Evolutionary conservation across 2,797 vertebrate genomes (phyloP), one percentile per base, ranked within the genome.

Genomic region (Serranus cabrilla): DNA sequence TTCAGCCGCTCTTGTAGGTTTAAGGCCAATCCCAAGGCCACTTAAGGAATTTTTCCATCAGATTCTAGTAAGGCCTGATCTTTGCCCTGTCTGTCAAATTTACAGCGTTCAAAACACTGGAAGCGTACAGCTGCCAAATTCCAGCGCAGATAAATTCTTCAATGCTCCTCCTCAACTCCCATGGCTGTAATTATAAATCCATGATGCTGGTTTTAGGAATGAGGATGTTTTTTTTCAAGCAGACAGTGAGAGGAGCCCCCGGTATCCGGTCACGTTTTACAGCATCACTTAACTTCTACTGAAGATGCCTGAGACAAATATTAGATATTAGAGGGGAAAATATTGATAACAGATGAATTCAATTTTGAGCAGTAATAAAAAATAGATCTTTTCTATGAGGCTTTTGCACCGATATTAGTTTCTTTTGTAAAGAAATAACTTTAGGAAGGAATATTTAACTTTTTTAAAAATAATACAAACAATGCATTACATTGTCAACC

Each of bases 1-100:
- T 57, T 74, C 52, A 37, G 51, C 9, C 66, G 18, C 21, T 78
- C 55, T 64, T 40, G 31, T 16, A 71, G 76, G 61, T 56, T 81
- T 47, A 34, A 59, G 37, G 51, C 50, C 72, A 71, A 25, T 86
- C 76, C 72, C 62, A 73, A 37, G 55, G 75, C 56, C 68, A 83
- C 66, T 56, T 49, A 0, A 75, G 81, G 88, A 90, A 91, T 91
- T 86, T 40, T 93, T 90, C 87, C 85, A 83, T 76, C 71, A 18
- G 25, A 71, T 64, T 34, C 67, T 62, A 50, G 60, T 13, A 63
- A 80, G 40, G 65, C 74, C 75, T 73, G 81, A 89, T 80, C 86
- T 88, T 85, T 82, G 80, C 72, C 84, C 75, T 46, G 62, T 54
- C 59, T 74, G 55, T 71, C 66, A 61, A 75, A 59, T 82, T 64